These are phyloP conservation scores for Pogonognathellus flavescens DNA, from an alignment of 1,140 invertebrate species.

Conservation along the genomic window DNA sequence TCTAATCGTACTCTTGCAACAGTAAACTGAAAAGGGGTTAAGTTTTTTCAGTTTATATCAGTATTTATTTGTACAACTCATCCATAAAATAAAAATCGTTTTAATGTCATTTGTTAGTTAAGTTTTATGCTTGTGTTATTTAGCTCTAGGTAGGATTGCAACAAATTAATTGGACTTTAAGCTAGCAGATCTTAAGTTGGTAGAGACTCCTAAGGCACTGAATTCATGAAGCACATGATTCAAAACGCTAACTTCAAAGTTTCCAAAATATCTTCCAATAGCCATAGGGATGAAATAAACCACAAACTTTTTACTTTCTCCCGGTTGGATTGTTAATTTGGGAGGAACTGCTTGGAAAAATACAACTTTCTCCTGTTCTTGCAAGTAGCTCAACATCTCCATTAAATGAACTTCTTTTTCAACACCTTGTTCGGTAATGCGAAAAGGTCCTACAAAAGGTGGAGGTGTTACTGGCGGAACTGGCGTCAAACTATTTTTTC, in stretches of 20 bases:
- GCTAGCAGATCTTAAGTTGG: not conserved
- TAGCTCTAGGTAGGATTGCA: too few species aligned
- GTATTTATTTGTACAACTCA: too few species aligned
- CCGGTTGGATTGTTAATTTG: not conserved
- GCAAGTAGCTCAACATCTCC: not conserved
- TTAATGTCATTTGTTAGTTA: too few species aligned
- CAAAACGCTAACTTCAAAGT: not conserved
- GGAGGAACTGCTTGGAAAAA: slow-evolving; percentile 13
- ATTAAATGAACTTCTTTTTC: not conserved
- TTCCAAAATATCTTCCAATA: not conserved
- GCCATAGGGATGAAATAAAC: slow-evolving; percentile 1
- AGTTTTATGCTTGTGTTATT: too few species aligned
- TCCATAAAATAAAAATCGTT: too few species aligned
- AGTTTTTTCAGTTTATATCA: too few species aligned
- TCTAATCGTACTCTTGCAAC: too few species aligned
- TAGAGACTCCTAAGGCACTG: not conserved
- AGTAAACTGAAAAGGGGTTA: too few species aligned
- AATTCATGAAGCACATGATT: slow-evolving; percentile 11
- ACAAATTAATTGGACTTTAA: not conserved
- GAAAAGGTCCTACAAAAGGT: not conserved
- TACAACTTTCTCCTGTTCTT: not conserved
- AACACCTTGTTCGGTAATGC: not conserved
- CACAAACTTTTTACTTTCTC: not conserved
- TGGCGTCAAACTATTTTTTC: not conserved
- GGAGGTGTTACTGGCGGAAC: not conserved